These are phyloP conservation scores for Zelleria hepariella DNA, from an alignment of 2,888 invertebrate genomes.

Conservation along the genomic window DNA sequence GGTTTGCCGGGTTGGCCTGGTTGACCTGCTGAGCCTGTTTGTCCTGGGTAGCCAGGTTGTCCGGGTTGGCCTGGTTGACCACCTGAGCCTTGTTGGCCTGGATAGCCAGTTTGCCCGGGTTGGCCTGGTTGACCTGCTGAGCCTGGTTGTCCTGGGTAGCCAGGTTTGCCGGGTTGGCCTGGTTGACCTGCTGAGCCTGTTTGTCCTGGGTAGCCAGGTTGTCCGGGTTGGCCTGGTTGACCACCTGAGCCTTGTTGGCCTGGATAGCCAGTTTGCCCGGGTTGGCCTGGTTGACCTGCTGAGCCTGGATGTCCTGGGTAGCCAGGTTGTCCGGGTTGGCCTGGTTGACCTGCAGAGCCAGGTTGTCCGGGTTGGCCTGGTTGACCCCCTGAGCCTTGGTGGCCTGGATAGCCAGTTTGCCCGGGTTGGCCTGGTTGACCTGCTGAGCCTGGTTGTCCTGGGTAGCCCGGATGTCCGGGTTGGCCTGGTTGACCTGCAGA, in stretches of 20 bases:
- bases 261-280: conserved; percentile 12
- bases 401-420: conserved; percentile 31
- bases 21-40: conserved; percentile 18
- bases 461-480: conserved; percentile 18
- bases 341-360: conserved; percentile 16
- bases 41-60: conserved; percentile 24
- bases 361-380: conserved; percentile 23
- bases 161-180: conserved; percentile 44
- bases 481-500: conserved; percentile 15
- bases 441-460: conserved; percentile 18
- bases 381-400: conserved; percentile 22
- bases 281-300: conserved; percentile 16
- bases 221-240: conserved; percentile 21
- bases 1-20: conserved; percentile 13
- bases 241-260: conserved; percentile 24
- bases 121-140: conserved; percentile 28
- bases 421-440: conserved; percentile 33
- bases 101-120: conserved; percentile 20
- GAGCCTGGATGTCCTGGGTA: conserved; percentile 13
- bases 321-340: conserved; percentile 15
- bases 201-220: conserved; percentile 41
- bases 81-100: conserved; percentile 17
- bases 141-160: conserved; percentile 22
- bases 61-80: conserved; percentile 21
- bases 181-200: conserved; percentile 47